Conservation (phyloP, 2,113 vertebrate genomes). For the Boleophthalmus pectinirostris region DNA sequence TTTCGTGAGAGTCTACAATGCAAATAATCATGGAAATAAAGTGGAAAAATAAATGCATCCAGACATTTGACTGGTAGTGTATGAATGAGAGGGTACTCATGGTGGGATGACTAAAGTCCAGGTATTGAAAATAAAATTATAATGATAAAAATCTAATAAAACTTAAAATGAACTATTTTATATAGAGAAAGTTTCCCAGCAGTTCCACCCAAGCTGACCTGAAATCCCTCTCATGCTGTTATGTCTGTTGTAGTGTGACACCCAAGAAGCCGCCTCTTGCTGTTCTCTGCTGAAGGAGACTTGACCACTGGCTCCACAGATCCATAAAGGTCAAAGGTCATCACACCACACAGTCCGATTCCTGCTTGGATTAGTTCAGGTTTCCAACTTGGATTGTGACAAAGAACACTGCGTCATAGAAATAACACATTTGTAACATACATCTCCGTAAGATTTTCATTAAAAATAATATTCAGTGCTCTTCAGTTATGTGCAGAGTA, state of each 20-base stretch:
- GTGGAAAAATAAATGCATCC: no score
- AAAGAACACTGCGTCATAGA: constrained; percentile 29
- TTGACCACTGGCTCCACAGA: constrained; percentile 23
- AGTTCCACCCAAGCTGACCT: constrained; percentile 9
- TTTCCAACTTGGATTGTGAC: constrained; percentile 44
- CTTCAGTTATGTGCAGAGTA: background rate
- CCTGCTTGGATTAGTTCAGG: constrained; percentile 71
- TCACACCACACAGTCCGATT: constrained; percentile 45
- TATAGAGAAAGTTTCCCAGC: background rate
- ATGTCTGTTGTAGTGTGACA: constrained; percentile 31
- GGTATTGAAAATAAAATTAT: no score
- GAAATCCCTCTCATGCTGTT: constrained; percentile 10
- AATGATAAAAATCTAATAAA: no score
- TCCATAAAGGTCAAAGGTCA: constrained; percentile 46
- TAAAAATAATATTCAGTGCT: constrained; percentile 32
- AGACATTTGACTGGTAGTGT: no score
- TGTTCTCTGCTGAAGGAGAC: constrained; percentile 39
- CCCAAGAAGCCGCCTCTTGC: constrained; percentile 35
- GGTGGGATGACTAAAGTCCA: no score
- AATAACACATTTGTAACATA: constrained; percentile 36
- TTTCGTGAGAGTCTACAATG: no score
- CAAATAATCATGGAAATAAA: no score
- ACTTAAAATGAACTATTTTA: no score
- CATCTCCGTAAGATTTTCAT: constrained; percentile 33
- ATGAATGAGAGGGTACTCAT: no score